A percentile compares a stretch with the other conserved stretches of the same genome.
Conservation (phyloP, 2,888 invertebrate genomes). For the Theretra japonica region DNA sequence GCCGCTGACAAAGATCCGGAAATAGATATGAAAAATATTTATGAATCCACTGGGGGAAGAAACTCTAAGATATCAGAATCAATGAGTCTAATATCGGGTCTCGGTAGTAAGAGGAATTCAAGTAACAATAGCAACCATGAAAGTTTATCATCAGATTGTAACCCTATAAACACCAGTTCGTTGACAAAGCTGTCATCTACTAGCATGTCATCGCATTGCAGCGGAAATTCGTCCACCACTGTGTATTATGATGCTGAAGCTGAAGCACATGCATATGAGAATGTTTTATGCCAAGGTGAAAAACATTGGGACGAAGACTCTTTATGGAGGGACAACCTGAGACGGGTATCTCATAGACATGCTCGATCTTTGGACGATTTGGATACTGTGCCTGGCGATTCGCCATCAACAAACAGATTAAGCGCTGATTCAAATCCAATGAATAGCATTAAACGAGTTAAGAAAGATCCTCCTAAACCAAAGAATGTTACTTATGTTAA, state of each 20-base stretch:
- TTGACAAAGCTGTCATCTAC: conserved; percentile 70
- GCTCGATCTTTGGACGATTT: conserved; percentile 93
- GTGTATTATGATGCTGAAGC: conserved; percentile 80
- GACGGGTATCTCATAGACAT: conserved; percentile 91
- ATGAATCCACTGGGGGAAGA: conserved; percentile 87
- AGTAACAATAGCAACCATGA: conserved; percentile 56
- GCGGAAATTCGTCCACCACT: conserved; percentile 78
- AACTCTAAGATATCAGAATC: conserved; percentile 84
- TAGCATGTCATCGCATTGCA: conserved; percentile 81
- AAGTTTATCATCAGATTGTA: conserved; percentile 61
- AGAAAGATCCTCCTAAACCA: conserved; percentile 73
- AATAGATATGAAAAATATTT: conserved; percentile 89
- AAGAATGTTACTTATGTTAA: conserved; percentile 92
- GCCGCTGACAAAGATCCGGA: conserved; percentile 87
- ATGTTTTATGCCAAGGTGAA: conserved; percentile 85
- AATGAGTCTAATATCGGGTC: conserved; percentile 75
- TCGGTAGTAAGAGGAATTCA: conserved; percentile 77
- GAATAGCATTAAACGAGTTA: conserved; percentile 77
- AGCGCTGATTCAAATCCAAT: conserved; percentile 65
- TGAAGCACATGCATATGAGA: conserved; percentile 75
- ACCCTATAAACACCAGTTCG: conserved; percentile 54
- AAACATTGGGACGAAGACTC: conserved; percentile 93
- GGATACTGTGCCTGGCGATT: conserved; percentile 77
- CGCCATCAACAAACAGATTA: conserved; percentile 52
- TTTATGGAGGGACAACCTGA: conserved; percentile 91